Percentiles rank a stretch among this genome's conserved stretches.
Evolutionary conservation across 2,888 invertebrate species (phyloP).

Genomic region (Strigamia crassipes): DNA sequence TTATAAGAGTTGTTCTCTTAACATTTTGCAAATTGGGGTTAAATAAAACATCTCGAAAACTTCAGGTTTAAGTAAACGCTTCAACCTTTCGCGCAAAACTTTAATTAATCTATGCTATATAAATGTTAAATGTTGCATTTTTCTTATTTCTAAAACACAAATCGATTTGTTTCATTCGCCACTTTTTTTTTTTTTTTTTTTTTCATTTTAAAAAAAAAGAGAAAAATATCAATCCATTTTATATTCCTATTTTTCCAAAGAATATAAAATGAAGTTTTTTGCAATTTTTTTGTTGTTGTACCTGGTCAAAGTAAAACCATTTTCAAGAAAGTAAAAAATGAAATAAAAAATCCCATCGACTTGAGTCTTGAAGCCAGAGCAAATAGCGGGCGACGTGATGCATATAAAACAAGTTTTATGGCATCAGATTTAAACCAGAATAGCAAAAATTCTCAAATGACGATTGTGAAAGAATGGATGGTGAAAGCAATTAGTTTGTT

Average conservation of each 20-base stretch:
- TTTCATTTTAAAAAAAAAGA: background rate
- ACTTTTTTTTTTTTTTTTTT: no score
- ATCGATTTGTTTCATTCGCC: background rate
- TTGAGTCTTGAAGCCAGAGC: background rate
- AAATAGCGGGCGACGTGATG: background rate
- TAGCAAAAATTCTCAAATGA: background rate
- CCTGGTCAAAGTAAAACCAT: conserved; percentile 12
- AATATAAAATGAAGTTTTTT: background rate
- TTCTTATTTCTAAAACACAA: no score
- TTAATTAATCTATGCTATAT: background rate
- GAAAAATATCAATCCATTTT: background rate
- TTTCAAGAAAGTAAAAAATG: background rate
- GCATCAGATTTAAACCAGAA: background rate
- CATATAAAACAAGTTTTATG: background rate
- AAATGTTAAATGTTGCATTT: no score
- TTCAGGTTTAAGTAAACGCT: background rate
- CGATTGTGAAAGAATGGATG: background rate
- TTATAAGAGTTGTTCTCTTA: background rate
- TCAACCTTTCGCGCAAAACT: background rate
- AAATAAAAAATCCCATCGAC: background rate
- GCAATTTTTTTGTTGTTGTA: background rate
- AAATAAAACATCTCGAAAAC: background rate
- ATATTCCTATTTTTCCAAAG: background rate
- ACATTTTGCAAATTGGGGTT: background rate
- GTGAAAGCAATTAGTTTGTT: conserved; percentile 12